Percentiles rank a stretch among this genome's conserved stretches.
Conservation (phyloP, 2,888 invertebrate genomes). For the Lasioglossum figueresi region DNA sequence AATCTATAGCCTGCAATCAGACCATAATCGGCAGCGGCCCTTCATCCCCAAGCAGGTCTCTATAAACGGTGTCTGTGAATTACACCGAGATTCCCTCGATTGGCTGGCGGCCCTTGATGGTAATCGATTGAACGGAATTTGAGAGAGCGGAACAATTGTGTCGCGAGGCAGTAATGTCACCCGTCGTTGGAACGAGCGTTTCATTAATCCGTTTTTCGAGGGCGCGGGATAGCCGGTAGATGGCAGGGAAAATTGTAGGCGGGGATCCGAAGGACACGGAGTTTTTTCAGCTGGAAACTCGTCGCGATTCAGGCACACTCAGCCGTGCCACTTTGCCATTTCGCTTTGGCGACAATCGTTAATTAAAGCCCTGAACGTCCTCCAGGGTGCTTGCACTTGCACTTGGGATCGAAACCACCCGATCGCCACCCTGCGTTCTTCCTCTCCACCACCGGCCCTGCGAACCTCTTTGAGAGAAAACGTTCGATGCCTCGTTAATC, state of each 20-base stretch:
- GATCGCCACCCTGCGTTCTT: constrained; percentile 6
- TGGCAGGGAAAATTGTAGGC: not conserved
- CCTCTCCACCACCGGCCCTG: not conserved
- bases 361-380: constrained; percentile 66
- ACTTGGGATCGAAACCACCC: constrained; percentile 23
- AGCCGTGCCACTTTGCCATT: constrained; percentile 54
- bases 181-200: constrained; percentile 24
- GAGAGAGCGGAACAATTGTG: constrained; percentile 21
- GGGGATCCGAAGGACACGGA: constrained; percentile 26
- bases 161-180: constrained; percentile 15
- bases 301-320: constrained; percentile 35
- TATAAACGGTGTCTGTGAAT: constrained; percentile 17
- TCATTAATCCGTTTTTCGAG: constrained; percentile 44
- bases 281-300: constrained; percentile 35
- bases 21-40: not conserved
- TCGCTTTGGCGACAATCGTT: constrained; percentile 67
- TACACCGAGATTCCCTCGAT: constrained; percentile 18
- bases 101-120: not conserved
- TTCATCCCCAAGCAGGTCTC: not conserved
- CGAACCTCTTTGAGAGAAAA: not conserved
- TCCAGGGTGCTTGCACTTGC: constrained; percentile 52
- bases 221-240: not conserved
- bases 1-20: not conserved
- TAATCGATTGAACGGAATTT: constrained; percentile 28
- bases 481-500: constrained; percentile 68